A percentile compares a stretch with the other conserved stretches of the same genome.
Conservation (phyloP, 2,797 vertebrate species). For the Silurus lanzhouensis region DNA sequence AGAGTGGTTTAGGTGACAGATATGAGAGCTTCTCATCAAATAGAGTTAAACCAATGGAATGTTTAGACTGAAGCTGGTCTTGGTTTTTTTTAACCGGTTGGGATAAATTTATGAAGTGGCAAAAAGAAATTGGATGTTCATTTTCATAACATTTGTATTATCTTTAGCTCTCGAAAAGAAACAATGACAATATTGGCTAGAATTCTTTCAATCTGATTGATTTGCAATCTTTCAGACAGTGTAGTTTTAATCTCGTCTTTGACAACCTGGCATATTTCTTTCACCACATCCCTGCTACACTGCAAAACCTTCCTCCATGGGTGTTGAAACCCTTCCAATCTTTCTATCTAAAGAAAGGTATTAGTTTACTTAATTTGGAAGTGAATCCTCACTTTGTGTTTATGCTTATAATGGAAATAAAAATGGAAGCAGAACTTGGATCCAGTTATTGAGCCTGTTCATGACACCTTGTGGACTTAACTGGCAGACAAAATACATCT, state of each 20-base stretch:
- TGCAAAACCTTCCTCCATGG: neutral
- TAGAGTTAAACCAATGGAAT: neutral
- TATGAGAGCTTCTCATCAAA: neutral
- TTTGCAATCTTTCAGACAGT: neutral
- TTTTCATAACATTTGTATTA: neutral
- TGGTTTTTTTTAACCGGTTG: neutral
- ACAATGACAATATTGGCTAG: too few species aligned
- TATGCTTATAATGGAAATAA: neutral
- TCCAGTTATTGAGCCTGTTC: neutral
- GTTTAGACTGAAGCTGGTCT: neutral
- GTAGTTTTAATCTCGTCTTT: neutral
- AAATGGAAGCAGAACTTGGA: slow-evolving; percentile 3
- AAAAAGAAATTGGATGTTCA: neutral
- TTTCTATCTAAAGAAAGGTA: neutral
- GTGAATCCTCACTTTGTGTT: neutral
- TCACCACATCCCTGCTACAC: neutral
- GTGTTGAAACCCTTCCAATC: neutral
- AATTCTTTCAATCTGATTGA: neutral
- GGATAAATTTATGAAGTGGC: neutral
- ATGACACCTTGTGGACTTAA: neutral
- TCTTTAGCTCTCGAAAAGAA: neutral
- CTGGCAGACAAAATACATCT: slow-evolving; percentile 2
- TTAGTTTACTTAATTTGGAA: neutral
- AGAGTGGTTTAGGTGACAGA: neutral
- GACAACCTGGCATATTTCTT: neutral